Evolutionary conservation across 2,113 vertebrate genomes (phyloP).

Genomic region (Chloropsis cyanopogon): DNA sequence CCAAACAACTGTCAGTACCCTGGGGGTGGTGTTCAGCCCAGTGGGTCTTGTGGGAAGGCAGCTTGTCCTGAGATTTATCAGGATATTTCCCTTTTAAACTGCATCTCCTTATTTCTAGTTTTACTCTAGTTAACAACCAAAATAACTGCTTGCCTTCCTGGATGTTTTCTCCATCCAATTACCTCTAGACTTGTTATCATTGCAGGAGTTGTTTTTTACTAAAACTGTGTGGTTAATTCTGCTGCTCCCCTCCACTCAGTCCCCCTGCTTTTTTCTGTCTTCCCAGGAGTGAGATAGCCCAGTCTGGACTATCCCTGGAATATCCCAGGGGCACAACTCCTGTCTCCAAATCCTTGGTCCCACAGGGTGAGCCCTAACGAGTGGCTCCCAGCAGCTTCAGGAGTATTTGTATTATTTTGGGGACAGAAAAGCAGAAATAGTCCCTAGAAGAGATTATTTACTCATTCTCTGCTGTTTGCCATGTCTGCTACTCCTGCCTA

Average conservation of each 20-base stretch:
- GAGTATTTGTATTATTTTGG: not conserved
- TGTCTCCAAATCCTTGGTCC: not conserved
- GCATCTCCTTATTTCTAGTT: not conserved
- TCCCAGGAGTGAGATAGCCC: not conserved
- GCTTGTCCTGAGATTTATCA: not conserved
- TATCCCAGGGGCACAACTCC: not conserved
- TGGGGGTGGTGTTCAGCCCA: not conserved
- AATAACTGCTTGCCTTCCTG: not conserved
- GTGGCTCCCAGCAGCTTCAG: not conserved
- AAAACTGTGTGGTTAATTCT: not conserved
- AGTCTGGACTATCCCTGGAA: not conserved
- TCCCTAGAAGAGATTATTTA: not conserved
- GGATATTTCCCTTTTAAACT: not conserved
- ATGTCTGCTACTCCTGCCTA: not conserved
- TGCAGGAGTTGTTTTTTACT: not conserved
- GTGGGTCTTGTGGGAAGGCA: not conserved
- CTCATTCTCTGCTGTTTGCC: not conserved
- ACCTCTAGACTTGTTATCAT: not conserved
- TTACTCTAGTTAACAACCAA: not conserved
- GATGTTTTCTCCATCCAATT: not conserved
- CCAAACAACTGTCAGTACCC: not conserved
- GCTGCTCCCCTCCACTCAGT: not conserved
- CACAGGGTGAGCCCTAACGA: not conserved
- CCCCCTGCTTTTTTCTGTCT: not conserved
- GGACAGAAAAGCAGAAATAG: not conserved